phyloP scores from a whole-genome alignment of 2,888 invertebrate species.

The Syrphus vitripennis region DNA sequence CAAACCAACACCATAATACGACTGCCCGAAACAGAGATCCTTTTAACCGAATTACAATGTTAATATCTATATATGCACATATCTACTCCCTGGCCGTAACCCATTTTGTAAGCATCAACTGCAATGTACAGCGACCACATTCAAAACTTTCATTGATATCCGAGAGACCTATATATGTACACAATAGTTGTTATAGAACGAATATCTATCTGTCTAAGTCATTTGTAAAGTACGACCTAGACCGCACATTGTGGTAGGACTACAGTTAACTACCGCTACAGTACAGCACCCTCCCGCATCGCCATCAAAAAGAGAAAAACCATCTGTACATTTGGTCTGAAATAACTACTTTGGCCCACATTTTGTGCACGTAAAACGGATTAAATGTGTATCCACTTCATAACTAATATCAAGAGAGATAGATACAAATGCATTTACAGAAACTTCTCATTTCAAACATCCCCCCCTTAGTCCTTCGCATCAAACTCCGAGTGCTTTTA shows the following conservation, averaged over 20 bases:
- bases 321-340: slow-evolving; percentile 20
- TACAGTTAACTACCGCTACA: slow-evolving; percentile 15
- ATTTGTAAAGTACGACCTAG: slow-evolving; percentile 44
- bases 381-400: slow-evolving; percentile 64
- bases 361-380: slow-evolving; percentile 66
- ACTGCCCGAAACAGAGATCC: background rate
- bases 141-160: slow-evolving; percentile 60
- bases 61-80: background rate
- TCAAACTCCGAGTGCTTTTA: background rate
- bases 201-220: slow-evolving; percentile 31
- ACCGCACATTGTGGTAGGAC: slow-evolving; percentile 47
- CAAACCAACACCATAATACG: background rate
- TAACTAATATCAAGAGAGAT: slow-evolving; percentile 53
- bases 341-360: slow-evolving; percentile 60
- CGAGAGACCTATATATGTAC: slow-evolving; percentile 7
- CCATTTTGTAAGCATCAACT: slow-evolving; percentile 11
- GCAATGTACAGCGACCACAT: slow-evolving; percentile 14
- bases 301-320: background rate
- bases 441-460: slow-evolving; percentile 3
- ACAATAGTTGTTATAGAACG: too few species aligned
- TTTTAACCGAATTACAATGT: slow-evolving; percentile 56
- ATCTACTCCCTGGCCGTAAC: background rate
- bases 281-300: background rate
- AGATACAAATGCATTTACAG: slow-evolving; percentile 61
- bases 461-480: background rate